Evolutionary conservation across 2,888 invertebrate genomes (phyloP), one percentile per base, ranked within the genome.

Genomic region (Synergus itoensis): DNA sequence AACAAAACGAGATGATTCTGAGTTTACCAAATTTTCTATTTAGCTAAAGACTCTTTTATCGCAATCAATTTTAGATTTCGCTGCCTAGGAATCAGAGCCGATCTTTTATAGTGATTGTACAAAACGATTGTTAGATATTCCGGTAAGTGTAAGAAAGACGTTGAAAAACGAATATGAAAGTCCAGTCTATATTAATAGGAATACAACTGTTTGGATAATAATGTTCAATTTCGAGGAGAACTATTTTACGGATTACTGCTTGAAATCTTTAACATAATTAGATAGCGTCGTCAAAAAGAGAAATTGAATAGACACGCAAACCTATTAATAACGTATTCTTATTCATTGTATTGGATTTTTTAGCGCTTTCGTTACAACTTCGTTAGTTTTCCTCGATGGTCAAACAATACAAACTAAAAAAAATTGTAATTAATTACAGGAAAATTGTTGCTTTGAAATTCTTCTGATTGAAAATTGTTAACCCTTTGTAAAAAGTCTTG

Each of bases 281-380:
- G 1, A 36, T 73, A 36, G 36, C 36, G 53, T 73, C 36, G 53
- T 73, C 53, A 53, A 73, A 73, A 53, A n/a, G 53, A 36, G 73
- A 73, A 57, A 73, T 73, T 57, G 28, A 40, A 73, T 21, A 57
- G 73, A 73, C 12, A 53, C 73, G 28, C 53, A 48, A 48, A 48
- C n/a, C 36, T 18, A 73, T 53, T 48, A 16, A 73, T 73, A 53
- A 73, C n/a, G 18, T 53, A 53, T 48, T 73, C 53, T 73, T 53
- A 11, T 73, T 73, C 40, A 73, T 73, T 73, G n/a, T 73, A 21
- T 36, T 73, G n/a, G 73, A 73, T 53, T 28, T 73, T 73, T 73
- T 28, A 73, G 36, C 36, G 53, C 36, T 36, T 53, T 73, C n/a
- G 53, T 73, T 73, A 40, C 48, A 69, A 18, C 53, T 73, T 73